These are phyloP conservation scores for Irena cyanogastra DNA, from an alignment of 2,113 vertebrate genomes.

Conservation along the genomic window DNA sequence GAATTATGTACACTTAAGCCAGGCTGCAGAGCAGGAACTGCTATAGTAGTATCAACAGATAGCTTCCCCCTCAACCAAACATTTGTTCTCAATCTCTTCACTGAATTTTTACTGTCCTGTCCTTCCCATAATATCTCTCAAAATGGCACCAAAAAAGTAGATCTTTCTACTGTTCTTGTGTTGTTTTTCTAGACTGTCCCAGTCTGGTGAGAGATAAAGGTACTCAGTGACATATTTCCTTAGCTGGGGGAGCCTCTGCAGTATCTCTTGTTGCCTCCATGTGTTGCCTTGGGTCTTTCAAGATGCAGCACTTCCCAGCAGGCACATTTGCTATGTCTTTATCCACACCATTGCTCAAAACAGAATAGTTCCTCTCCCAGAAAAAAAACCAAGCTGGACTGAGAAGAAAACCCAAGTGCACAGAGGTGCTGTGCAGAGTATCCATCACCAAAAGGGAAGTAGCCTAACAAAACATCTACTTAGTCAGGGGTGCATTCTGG, in stretches of 20 bases:
- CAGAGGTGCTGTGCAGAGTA: background rate
- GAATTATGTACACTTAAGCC: background rate
- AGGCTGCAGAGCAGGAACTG: background rate
- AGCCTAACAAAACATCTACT: fast-evolving
- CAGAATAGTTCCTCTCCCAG: background rate
- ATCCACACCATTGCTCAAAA: background rate
- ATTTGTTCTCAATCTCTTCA: background rate
- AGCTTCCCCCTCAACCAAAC: background rate
- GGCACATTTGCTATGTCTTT: background rate
- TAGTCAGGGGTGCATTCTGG: background rate
- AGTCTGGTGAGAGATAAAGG: background rate
- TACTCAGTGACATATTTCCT: background rate
- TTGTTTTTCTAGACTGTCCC: background rate
- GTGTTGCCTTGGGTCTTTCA: background rate
- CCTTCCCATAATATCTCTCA: background rate
- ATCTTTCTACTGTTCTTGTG: background rate
- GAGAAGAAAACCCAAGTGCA: background rate
- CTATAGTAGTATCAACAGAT: background rate
- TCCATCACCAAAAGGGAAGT: background rate
- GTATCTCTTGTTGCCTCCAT: background rate
- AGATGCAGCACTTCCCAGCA: background rate
- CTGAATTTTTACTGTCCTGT: background rate
- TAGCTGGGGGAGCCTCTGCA: background rate
- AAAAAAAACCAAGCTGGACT: background rate
- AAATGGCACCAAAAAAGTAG: background rate